Base-by-base conservation (phyloP, 2,113 vertebrate species). In the Euleptes europaea region DNA sequence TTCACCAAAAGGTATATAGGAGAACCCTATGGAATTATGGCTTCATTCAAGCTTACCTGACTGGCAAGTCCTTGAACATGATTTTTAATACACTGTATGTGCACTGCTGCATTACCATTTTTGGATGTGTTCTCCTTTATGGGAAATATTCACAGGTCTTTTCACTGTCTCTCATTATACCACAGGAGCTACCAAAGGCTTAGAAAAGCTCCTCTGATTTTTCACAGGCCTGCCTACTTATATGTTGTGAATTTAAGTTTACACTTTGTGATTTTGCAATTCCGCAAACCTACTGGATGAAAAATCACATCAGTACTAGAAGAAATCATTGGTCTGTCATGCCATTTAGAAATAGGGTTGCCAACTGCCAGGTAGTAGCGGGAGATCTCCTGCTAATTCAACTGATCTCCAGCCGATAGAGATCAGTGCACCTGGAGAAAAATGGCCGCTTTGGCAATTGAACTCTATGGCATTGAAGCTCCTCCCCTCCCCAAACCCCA, bases 41-140 rank as follows among this genome's bases (percentile, higher is more conserved):
- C 19, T 66, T 74, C 76, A 79, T 72, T 65, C 28, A 57, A 40
- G 54, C 49, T 65, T 60, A n/a, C 40, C n/a, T 72, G 40, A 79
- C 12, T 79, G 84, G 51, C 76, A 85, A 54, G 63, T 78, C 49
- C 76, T 84, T n/a, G 72, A 60, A 42, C 49, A 84, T 71, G 26
- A 60, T n/a, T 71, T 54, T 78, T 78, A 11, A 60, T 60, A 40
- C 23, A 78, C 51, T 60, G 12, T 26, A 63, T 40, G 57, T 28
- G 11, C 7, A 28, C 12, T 60, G 35, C 78, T 60, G 28, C 72
- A 42, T 73, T 63, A 21, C 2, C 75, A 35, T n/a, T 84, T 85
- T 72, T 54, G 60, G 60, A 28, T 54, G 40, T 17, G 31, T 47
- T 63, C 31, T 63, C n/a, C 57, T 71, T 23, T 79, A 69, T 47